Conservation (phyloP, 2,113 vertebrate genomes). For the Nansenia antarctica region DNA sequence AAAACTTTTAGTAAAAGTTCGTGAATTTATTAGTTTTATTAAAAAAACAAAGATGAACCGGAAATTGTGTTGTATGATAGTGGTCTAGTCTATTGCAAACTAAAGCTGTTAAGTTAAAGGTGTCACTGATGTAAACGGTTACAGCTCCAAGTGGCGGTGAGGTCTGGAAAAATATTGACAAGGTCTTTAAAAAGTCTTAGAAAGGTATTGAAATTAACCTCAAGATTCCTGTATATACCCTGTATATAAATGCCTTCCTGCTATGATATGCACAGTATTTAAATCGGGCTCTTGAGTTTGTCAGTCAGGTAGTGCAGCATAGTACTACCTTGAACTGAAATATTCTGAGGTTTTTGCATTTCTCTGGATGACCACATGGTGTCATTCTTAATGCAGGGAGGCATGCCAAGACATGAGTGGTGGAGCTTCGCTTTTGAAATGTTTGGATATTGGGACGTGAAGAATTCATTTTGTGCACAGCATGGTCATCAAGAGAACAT, state of each 20-base stretch:
- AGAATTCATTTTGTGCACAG: not conserved
- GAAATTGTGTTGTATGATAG: too few relatives aligned
- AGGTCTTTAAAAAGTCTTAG: not conserved
- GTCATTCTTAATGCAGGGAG: conserved; percentile 50
- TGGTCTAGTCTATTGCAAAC: too few relatives aligned
- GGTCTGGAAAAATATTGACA: too few relatives aligned
- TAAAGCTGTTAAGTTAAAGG: too few relatives aligned
- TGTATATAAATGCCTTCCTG: not conserved
- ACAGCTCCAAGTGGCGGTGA: too few relatives aligned
- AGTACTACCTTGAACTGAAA: not conserved
- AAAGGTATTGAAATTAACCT: too few relatives aligned
- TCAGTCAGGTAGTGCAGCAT: not conserved
- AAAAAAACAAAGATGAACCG: too few relatives aligned
- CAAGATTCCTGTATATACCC: not conserved
- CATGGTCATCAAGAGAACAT: not conserved
- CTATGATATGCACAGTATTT: not conserved
- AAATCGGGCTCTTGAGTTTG: not conserved
- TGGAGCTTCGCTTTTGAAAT: not conserved
- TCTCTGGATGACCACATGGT: conserved; percentile 44
- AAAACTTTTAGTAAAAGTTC: too few relatives aligned
- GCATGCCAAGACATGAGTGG: not conserved
- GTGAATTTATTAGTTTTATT: too few relatives aligned
- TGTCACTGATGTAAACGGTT: too few relatives aligned
- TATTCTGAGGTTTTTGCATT: conserved; percentile 18
- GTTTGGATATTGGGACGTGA: not conserved